Evolutionary conservation across 2,797 vertebrate species (phyloP).

Genomic region (Phoebastria nigripes): DNA sequence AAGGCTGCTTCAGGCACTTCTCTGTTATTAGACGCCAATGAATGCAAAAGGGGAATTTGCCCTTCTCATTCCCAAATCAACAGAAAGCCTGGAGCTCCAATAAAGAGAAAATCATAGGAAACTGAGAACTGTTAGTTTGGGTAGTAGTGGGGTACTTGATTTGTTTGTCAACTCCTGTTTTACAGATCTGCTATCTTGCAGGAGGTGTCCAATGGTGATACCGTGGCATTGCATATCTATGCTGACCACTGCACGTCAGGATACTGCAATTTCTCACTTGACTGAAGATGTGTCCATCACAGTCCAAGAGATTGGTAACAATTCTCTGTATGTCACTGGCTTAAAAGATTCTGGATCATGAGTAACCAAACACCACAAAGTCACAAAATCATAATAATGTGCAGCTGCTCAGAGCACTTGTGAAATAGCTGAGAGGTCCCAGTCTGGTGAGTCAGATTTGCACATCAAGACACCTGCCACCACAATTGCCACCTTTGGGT

Average conservation of each 20-base stretch:
- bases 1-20: neutral
- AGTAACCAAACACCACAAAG: neutral
- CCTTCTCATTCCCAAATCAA: neutral
- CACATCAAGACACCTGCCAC: neutral
- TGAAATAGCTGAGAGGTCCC: neutral
- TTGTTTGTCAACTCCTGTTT: neutral
- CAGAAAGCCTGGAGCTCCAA: neutral
- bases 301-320: neutral
- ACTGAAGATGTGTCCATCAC: neutral
- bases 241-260: neutral
- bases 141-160: neutral
- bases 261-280: neutral
- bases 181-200: neutral
- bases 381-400: neutral
- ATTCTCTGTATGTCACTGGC: neutral
- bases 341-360: neutral
- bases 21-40: accelerated
- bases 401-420: neutral
- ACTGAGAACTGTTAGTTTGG: neutral
- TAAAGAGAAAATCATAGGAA: neutral
- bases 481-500: neutral
- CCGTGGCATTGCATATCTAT: no score
- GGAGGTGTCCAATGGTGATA: neutral
- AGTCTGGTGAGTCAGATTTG: neutral
- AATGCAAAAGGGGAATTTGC: neutral